Evolutionary conservation across 2,797 vertebrate genomes (phyloP), one percentile per base, ranked within the genome.

Genomic region (Capromys pilorides): DNA sequence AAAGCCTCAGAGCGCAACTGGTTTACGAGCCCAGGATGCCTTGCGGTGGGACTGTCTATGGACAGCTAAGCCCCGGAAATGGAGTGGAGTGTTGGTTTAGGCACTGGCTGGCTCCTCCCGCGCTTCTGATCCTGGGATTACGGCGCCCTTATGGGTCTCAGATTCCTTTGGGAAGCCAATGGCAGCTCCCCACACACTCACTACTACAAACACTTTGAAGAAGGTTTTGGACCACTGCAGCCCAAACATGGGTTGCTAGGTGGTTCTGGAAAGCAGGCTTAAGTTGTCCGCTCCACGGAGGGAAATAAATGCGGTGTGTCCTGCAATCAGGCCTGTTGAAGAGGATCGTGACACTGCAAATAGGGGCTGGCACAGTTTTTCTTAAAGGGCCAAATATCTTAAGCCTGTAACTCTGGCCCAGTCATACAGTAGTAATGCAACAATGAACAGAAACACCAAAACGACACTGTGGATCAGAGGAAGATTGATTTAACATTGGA

Each of bases 81-180:
- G 2, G 21, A 33, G 28, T n/a, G 5, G 4, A 18, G 2, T 21
- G 28, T 51, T 49, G 91, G 12, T 83, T 80, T 28, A 12, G 66
- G 36, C 39, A 18, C 0, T 0, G 0, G 26, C 24, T 5, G 5
- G 11, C 24, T 64, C n/a, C 66, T 87, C 59, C 16, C 6, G 18
- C 1, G 19, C 75, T 45, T 22, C 1, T 1, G 54, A 24, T 51
- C 79, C n/a, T 36, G 84, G 14, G 45, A 33, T 12, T 22, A 5
- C 28, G 62, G n/a, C 14, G 39, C 45, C 75, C 62, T 19, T 13
- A 0, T 1, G 0, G 10, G 49, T 26, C 19, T 0, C 2, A 10
- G 91, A 4, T 4, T 10, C 33, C 67, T 87, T 57, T 45, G 49
- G 45, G 71, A 78, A 69, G 75, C 84, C 82, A 33, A 2, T 1